Evolutionary conservation across 2,797 vertebrate species (phyloP).

Genomic region (Enteromius unitaeniatus): DNA sequence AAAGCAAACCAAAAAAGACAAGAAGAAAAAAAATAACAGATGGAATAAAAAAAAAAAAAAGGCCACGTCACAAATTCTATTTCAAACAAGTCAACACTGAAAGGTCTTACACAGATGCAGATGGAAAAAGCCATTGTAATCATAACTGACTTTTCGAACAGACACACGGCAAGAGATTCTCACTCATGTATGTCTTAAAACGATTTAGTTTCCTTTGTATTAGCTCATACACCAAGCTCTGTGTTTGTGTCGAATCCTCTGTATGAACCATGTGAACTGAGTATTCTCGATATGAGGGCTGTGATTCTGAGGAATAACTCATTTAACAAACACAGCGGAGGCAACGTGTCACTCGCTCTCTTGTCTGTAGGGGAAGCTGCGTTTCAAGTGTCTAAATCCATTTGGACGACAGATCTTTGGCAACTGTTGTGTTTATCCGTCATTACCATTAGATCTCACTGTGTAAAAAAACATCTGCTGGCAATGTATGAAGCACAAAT

Average conservation of each 20-base stretch:
- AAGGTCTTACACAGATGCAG: slow-evolving; percentile 45
- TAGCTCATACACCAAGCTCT: background rate
- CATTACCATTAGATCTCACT: slow-evolving; percentile 62
- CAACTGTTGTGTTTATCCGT: slow-evolving; percentile 74
- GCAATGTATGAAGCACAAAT: slow-evolving; percentile 60
- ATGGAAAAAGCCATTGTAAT: slow-evolving; percentile 46
- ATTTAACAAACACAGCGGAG: slow-evolving; percentile 36
- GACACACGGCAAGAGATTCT: background rate
- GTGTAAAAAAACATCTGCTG: slow-evolving; percentile 59
- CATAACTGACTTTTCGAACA: background rate
- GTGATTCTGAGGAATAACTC: slow-evolving; percentile 18
- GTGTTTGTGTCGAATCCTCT: slow-evolving; percentile 5
- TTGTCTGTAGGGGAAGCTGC: slow-evolving; percentile 53
- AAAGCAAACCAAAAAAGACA: background rate
- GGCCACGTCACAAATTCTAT: slow-evolving; percentile 48
- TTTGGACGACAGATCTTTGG: slow-evolving; percentile 82
- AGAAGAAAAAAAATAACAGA: background rate
- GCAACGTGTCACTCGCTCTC: slow-evolving; percentile 37
- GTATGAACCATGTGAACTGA: background rate
- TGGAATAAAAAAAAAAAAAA: background rate
- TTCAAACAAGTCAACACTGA: slow-evolving; percentile 55
- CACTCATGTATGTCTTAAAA: background rate
- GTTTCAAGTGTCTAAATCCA: slow-evolving; percentile 41
- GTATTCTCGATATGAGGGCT: background rate
- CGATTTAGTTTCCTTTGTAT: slow-evolving; percentile 1